These are phyloP conservation scores for Coregonus clupeaformis DNA, from an alignment of 2,113 vertebrate species.

Conservation along the genomic window DNA sequence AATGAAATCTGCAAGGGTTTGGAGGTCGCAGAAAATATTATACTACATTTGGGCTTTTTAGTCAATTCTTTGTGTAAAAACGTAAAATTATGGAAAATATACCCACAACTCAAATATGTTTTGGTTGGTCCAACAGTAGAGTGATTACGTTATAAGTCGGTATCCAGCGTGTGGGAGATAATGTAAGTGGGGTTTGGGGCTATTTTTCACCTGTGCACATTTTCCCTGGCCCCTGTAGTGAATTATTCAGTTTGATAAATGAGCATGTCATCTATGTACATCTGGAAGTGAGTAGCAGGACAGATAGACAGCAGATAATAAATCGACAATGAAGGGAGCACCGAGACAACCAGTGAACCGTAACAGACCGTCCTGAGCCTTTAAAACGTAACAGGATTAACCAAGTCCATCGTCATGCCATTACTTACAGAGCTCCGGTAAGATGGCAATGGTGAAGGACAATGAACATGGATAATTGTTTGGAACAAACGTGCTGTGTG, in stretches of 20 bases:
- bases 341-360: conserved; percentile 36
- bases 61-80: neutral
- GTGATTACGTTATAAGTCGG: neutral
- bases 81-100: neutral
- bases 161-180: neutral
- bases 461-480: neutral
- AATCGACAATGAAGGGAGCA: conserved; percentile 28
- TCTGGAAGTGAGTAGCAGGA: conserved; percentile 52
- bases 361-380: conserved; percentile 31
- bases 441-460: neutral
- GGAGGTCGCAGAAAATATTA: neutral
- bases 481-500: too few species aligned
- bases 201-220: conserved; percentile 5
- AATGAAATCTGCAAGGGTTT: conserved; percentile 13
- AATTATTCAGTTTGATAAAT: conserved; percentile 51
- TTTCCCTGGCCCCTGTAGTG: neutral
- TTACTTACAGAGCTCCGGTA: neutral
- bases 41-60: too few species aligned
- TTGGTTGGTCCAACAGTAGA: neutral
- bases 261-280: conserved; percentile 45
- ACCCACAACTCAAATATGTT: neutral
- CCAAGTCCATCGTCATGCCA: neutral
- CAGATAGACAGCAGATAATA: conserved; percentile 42
- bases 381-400: conserved; percentile 6
- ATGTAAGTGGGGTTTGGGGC: neutral